phyloP scores from a whole-genome alignment of 2,113 vertebrate genomes.

The Vanacampus margaritifer region DNA sequence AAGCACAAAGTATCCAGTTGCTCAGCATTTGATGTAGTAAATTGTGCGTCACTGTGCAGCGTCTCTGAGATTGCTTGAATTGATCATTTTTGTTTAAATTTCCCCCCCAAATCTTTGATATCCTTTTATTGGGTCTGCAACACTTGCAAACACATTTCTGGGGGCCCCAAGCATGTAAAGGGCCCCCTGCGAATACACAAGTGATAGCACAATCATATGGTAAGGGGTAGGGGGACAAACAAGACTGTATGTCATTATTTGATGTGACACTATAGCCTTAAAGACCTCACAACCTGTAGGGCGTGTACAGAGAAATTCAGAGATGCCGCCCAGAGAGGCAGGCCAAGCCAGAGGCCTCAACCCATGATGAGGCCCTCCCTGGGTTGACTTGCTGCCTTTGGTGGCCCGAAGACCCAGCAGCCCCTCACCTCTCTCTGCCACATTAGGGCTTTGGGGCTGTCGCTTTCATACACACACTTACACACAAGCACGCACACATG shows the following conservation, averaged over 20 bases:
- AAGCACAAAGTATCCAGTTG: background rate
- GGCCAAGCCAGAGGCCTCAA: slow-evolving; percentile 45
- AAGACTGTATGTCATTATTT: slow-evolving; percentile 46
- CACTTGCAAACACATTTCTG: too few relatives aligned
- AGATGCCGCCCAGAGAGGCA: slow-evolving; percentile 48
- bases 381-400: slow-evolving; percentile 43
- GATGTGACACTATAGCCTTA: slow-evolving; percentile 68
- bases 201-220: background rate
- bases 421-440: slow-evolving; percentile 53
- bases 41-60: too few relatives aligned
- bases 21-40: background rate
- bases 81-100: background rate
- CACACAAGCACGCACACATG: slow-evolving; percentile 22
- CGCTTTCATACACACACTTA: background rate
- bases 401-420: slow-evolving; percentile 52
- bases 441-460: slow-evolving; percentile 51
- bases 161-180: too few relatives aligned
- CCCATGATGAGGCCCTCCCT: slow-evolving; percentile 46
- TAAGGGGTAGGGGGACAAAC: background rate
- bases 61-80: too few relatives aligned
- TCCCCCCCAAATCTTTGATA: too few relatives aligned
- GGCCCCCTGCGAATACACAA: background rate
- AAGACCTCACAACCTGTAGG: slow-evolving; percentile 48
- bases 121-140: too few relatives aligned
- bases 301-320: slow-evolving; percentile 42